A percentile compares a stretch with the other conserved stretches of the same genome.
These are phyloP conservation scores for Alfaro cultratus DNA, from an alignment of 2,797 vertebrate genomes.

Conservation along the genomic window DNA sequence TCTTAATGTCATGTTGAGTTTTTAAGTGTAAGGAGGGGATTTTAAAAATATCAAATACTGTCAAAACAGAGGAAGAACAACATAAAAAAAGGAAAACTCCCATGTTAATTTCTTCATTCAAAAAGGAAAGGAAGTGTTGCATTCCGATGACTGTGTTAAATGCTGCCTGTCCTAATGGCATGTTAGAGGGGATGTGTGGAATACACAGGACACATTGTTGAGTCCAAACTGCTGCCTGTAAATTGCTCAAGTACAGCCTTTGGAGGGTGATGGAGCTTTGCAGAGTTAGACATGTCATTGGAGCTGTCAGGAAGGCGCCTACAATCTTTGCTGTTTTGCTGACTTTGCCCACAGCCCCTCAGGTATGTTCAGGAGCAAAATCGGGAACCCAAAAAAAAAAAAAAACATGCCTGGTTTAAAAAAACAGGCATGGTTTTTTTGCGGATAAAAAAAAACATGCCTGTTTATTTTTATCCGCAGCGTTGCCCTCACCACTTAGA, in stretches of 20 bases:
- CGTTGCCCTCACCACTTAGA: background rate
- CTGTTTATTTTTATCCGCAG: background rate
- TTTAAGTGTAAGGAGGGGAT: background rate
- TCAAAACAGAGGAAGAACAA: background rate
- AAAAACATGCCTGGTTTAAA: background rate
- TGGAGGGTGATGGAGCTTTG: slow-evolving; percentile 5
- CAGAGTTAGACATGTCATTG: background rate
- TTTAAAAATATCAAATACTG: background rate
- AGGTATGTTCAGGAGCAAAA: background rate
- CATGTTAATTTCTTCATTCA: background rate
- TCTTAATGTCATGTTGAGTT: background rate
- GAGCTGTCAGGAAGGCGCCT: slow-evolving; percentile 7
- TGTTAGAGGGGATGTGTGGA: background rate
- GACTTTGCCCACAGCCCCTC: slow-evolving; percentile 6
- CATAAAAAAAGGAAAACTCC: background rate
- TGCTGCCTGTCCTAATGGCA: background rate
- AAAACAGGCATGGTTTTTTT: too few species aligned
- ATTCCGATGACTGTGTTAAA: background rate
- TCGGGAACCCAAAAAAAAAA: background rate
- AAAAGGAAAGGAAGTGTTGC: background rate
- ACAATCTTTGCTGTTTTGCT: background rate
- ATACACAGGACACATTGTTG: slow-evolving; percentile 4
- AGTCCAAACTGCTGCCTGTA: slow-evolving; percentile 3
- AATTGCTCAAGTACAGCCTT: background rate
- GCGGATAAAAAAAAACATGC: background rate